These are phyloP conservation scores for Mayetiola destructor DNA, from an alignment of 2,888 invertebrate genomes.

Conservation along the genomic window DNA sequence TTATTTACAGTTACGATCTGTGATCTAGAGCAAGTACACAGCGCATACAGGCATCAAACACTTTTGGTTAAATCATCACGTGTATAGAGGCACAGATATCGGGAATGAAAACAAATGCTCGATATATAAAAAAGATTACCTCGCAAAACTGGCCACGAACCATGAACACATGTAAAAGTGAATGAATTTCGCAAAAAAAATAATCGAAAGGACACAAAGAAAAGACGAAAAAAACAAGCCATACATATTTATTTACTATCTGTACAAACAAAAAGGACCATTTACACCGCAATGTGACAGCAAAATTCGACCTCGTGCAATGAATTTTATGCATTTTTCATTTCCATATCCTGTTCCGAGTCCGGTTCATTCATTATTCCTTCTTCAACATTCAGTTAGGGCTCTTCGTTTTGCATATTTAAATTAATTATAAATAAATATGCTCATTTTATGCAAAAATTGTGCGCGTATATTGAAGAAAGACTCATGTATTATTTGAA, in stretches of 20 bases:
- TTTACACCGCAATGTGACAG: not conserved
- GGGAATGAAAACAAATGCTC: too few species aligned
- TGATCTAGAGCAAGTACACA: slow-evolving; percentile 3
- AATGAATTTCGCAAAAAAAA: not conserved
- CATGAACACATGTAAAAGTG: too few species aligned
- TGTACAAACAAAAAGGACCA: not conserved
- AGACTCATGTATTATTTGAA: too few species aligned
- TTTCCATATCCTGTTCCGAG: not conserved
- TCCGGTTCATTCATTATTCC: not conserved
- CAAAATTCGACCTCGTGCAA: not conserved
- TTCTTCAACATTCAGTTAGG: not conserved
- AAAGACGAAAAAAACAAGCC: too few species aligned
- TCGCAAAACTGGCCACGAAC: too few species aligned
- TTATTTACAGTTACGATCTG: slow-evolving; percentile 9
- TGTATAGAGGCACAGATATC: too few species aligned
- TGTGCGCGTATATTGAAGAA: slow-evolving; percentile 10
- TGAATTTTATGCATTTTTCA: not conserved
- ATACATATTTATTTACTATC: not conserved
- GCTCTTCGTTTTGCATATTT: slow-evolving; percentile 11
- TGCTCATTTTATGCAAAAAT: slow-evolving; percentile 9
- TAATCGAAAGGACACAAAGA: too few species aligned
- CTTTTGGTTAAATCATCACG: slow-evolving; percentile 1
- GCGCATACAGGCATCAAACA: slow-evolving; percentile 10
- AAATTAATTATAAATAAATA: slow-evolving; percentile 13
- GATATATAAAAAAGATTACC: too few species aligned